These are phyloP conservation scores for Drosophila ohnishii DNA, from an alignment of 1,140 invertebrate genomes.

Conservation along the genomic window DNA sequence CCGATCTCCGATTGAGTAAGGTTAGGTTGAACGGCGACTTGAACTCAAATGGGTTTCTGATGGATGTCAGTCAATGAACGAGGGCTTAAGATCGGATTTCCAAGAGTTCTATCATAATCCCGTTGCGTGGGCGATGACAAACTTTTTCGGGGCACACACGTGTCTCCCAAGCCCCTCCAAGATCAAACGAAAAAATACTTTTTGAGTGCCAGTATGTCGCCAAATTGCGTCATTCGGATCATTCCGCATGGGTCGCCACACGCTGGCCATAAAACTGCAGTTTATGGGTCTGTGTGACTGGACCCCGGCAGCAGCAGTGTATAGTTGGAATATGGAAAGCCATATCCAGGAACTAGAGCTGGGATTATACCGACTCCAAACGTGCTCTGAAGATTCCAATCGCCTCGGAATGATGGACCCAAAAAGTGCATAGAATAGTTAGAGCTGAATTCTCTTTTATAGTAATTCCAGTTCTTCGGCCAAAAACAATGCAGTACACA, in stretches of 20 bases:
- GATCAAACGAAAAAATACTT: conserved; percentile 44
- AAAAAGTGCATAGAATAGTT: conserved; percentile 37
- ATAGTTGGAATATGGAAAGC: conserved; percentile 1
- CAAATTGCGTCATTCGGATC: conserved; percentile 70
- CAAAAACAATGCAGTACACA: conserved; percentile 44
- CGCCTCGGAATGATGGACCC: conserved; percentile 21
- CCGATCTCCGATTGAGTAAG: conserved; percentile 69
- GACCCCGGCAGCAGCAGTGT: background rate
- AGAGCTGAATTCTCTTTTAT: conserved; percentile 15
- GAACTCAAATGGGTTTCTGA: conserved; percentile 47
- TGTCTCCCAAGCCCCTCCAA: conserved; percentile 25
- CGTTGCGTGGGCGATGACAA: conserved; percentile 71
- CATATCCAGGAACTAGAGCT: conserved; percentile 51
- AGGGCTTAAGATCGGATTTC: conserved; percentile 61
- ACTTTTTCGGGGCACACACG: conserved; percentile 60
- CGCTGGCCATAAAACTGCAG: conserved; percentile 67
- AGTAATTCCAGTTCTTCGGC: conserved; percentile 36
- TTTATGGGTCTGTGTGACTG: conserved; percentile 45
- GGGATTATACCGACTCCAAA: conserved; percentile 20
- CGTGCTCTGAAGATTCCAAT: conserved; percentile 37
- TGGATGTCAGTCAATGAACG: conserved; percentile 69
- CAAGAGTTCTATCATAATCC: conserved; percentile 27
- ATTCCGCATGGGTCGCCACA: conserved; percentile 55
- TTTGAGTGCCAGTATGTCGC: conserved; percentile 12
- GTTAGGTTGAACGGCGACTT: conserved; percentile 44